Conservation (phyloP, 2,113 vertebrate genomes). For the Trichechus manatus region DNA sequence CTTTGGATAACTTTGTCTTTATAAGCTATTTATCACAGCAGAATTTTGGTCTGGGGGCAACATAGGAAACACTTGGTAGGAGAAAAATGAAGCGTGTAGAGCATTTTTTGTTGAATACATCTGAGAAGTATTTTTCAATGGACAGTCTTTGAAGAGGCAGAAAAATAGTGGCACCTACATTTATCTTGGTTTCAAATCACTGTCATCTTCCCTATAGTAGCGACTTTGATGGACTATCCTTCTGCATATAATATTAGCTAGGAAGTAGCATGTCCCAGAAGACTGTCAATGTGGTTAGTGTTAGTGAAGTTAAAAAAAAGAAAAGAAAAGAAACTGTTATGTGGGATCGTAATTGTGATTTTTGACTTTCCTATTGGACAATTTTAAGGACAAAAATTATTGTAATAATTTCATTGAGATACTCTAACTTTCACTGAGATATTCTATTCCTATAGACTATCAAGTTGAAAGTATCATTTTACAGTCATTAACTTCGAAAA, state of each 20-base stretch:
- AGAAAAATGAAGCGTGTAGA: conserved; percentile 24
- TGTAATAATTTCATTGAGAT: background rate
- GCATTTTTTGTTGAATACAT: background rate
- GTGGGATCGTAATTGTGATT: background rate
- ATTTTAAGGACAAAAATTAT: background rate
- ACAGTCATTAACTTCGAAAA: background rate
- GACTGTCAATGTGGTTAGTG: background rate
- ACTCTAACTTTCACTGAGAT: background rate
- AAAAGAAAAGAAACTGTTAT: background rate
- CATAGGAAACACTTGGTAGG: conserved; percentile 48
- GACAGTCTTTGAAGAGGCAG: conserved; percentile 44
- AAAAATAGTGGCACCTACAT: conserved; percentile 54
- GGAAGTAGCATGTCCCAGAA: background rate
- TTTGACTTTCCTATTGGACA: background rate
- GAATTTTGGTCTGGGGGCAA: conserved; percentile 44
- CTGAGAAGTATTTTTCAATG: conserved; percentile 62
- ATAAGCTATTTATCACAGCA: conserved; percentile 38
- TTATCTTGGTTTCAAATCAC: conserved; percentile 62
- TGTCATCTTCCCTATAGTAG: background rate
- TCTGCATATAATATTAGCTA: background rate
- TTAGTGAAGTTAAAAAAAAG: background rate
- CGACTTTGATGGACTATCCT: conserved; percentile 65
- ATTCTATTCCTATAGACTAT: background rate
- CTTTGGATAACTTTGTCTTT: conserved; percentile 44
- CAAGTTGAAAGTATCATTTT: background rate